Base-by-base conservation (phyloP, 2,888 invertebrate species). In the Phasia obesa region DNA sequence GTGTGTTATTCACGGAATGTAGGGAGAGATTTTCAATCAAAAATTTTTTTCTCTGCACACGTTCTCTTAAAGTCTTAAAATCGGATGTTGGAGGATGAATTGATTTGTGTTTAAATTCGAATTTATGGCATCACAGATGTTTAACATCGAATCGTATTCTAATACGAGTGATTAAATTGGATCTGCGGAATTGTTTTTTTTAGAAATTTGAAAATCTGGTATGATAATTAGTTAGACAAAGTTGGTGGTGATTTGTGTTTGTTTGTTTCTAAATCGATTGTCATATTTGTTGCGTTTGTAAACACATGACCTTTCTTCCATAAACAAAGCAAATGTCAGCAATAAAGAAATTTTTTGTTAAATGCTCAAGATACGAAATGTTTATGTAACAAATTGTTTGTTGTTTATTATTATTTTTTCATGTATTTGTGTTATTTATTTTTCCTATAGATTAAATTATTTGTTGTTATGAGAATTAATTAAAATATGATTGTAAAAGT, bases 71-170 rank as follows among this genome's bases (percentile, higher is more conserved):
- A 38, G 65, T 75, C 59, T 78, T 77, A 71, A 78, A 64, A 55
- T 38, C 53, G 27, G 38, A 44, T 21, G 71, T n/a, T 21, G 13
- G 35, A 35, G 19, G 21, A 19, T 53, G 23, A 49, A 44, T 44
- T 73, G 62, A 74, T 80, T 67, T 67, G 17, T 47, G 7, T 17
- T 59, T n/a, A 23, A 69, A 64, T 21, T 31, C 44, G 84, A 80
- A 86, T 86, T 86, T 86, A 86, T 86, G 80, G 74, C 51, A 27
- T 64, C 84, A 74, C 86, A 86, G 86, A 86, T 86, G 86, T 85
- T 85, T 79, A 55, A 62, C 75, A 85, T 86, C 85, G 85, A 77
- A 84, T 80, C 42, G n/a, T n/a, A n/a, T 84, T 84, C 11, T 53
- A 42, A 71, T 55, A 42, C 51, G 17, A 27, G 4, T 38, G 23